Base-by-base conservation (phyloP, 92 coral and sea anemone genomes). In the Parazoanthus atlanticus region DNA sequence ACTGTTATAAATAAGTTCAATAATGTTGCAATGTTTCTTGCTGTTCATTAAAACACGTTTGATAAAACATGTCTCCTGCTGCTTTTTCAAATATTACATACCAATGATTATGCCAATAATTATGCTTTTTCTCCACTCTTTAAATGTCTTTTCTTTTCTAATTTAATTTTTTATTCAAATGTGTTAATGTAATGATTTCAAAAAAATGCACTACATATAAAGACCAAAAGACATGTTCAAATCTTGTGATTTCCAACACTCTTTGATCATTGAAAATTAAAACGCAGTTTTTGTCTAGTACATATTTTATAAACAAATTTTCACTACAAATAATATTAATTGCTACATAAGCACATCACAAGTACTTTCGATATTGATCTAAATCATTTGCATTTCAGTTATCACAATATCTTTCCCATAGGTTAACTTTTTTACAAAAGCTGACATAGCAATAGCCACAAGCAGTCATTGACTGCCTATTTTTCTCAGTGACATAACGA, bases 401-500 rank as follows among this genome's bases (percentile, higher is more conserved):
- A 40, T 40, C 43, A 40, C 43, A 40, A 23, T 66, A 66, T 66
- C 72, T 66, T 66, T 66, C 25, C 25, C n/a, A 66, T 23, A 4
- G 29, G 72, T 66, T 25, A 66, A 66, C 72, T 66, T 19, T 21
- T 69, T 69, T 69, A 69, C 74, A 69, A 26, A 69, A 69, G 13
- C 74, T 26, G 74, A 69, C 15, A 69, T 4, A n/a, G 74, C 74
- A 67, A 67, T 3, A 69, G 74, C 32, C 74, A 69, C 74, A 67
- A 25, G 29, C 29, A 67, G 8, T 19, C 74, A n/a, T 17, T 87
- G 93, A 88, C 91, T 88, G 29, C 90, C 88, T 0, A 74, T 88
- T 21, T 91, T 80, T 25, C 33, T 86, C n/a, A 92, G 88, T 58
- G 93, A 92, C 47, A 84, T 90, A 26, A 90, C 93, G 3, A 17